Base-by-base conservation (phyloP, 2,113 vertebrate genomes). In the Nothocercus julius region DNA sequence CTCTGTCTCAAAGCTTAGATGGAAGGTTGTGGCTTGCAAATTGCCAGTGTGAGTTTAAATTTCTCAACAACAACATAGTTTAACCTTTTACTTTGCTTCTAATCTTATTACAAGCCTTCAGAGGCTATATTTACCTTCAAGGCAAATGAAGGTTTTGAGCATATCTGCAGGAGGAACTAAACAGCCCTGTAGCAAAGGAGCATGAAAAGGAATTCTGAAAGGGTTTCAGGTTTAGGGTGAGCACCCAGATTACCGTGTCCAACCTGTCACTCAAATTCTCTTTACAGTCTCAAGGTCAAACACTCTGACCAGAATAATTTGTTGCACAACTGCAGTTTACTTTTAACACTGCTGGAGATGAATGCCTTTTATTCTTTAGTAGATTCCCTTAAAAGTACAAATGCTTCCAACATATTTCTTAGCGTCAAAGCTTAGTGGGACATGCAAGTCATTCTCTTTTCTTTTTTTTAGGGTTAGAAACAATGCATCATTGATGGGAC, bases 211-310 rank as follows among this genome's bases (percentile, higher is more conserved):
- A 83, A 76, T 78, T 87, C 47, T 79, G 28, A 87, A 92, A 91
- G 59, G 4, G 12, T 92, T 96, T 96, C 77, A 91, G 36, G 15
- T 83, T 86, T 89, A 88, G 58, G 27, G 42, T 69, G 44, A 79
- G 58, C 36, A 82, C 13, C 9, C 44, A 75, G 36, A 63, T 66
- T 94, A 53, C 58, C 32, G 13, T 67, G 28, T 83, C 62, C 45
- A 84, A 36, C 44, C 25, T 92, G 66, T 68, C 85, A 78, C 63
- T 96, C 91, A 89, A 69, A 44, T 78, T 67, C 56, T 85, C 47
- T 34, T 90, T 82, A 40, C 6, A 75, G 17, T 66, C 61, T 61
- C 47, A 69, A 78, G 74, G 85, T 85, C 42, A 74, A 49, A 85
- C n/a, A 34, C 45, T 93, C 19, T 94, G 69, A 58, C 66, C 32